Conservation (phyloP, 1,140 invertebrate genomes). For the Oedothorax gibbosus region DNA sequence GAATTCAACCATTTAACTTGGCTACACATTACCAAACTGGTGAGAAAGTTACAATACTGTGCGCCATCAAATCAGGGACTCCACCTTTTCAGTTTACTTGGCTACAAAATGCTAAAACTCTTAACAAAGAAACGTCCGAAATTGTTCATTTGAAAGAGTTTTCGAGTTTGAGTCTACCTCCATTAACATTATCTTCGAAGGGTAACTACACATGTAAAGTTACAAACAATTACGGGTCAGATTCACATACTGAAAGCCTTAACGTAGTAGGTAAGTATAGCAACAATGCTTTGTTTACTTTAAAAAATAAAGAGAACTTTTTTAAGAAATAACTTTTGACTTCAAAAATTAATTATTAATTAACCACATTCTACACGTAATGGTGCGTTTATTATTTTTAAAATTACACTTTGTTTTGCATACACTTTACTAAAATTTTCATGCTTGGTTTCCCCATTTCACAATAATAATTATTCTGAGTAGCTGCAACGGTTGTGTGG, state of each 20-base stretch:
- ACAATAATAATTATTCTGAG: no score
- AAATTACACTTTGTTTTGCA: background rate
- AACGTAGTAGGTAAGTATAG: constrained; percentile 49
- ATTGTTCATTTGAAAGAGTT: constrained; percentile 33
- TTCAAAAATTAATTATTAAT: no score
- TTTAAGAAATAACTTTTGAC: no score
- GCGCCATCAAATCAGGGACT: constrained; percentile 35
- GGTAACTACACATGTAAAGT: constrained; percentile 71
- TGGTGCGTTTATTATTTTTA: background rate
- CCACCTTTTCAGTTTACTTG: constrained; percentile 64
- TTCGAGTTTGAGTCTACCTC: constrained; percentile 26
- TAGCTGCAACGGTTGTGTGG: no score
- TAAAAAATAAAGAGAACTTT: no score
- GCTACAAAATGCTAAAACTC: constrained; percentile 66
- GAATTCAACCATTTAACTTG: constrained; percentile 51
- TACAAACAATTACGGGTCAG: constrained; percentile 73
- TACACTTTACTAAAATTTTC: no score
- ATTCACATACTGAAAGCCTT: constrained; percentile 39
- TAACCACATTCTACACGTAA: no score
- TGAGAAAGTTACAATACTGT: constrained; percentile 31
- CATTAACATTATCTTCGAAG: constrained; percentile 7
- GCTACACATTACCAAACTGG: constrained; percentile 39
- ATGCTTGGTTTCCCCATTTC: no score
- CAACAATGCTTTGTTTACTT: no score
- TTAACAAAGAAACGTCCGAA: constrained; percentile 8